Base-by-base conservation (phyloP, 2,888 invertebrate species). In the Cataglyphis albicans region DNA sequence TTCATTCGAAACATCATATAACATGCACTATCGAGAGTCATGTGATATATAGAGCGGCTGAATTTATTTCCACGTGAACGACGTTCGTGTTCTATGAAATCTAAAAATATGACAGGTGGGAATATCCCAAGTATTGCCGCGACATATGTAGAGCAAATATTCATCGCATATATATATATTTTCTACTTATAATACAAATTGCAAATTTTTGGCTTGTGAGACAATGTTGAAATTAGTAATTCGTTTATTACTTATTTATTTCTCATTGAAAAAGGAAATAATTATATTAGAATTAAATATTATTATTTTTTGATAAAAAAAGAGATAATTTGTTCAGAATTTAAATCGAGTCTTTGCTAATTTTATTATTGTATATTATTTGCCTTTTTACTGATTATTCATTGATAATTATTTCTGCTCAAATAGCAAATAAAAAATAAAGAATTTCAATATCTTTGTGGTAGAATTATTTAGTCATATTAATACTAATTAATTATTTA, bases 1-100 rank as follows among this genome's bases (percentile, higher is more conserved):
- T 80, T 80, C 72, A 59, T 59, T 78, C 70, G 78, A 59, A 72
- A 80, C 72, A 78, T 80, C 78, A 72, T 72, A 59, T 72, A 61
- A 80, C 72, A 25, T 72, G 70, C 44, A 29, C 57, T 70, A 78
- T 78, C 78, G 78, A 70, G 72, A 70, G 52, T 32, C 44, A 52
- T 41, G 41, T 80, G 35, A 80, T 80, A 80, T 59, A 70, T 59
- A 59, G 18, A 12, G 3, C 44, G 70, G 41, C 44, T 32, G 78
- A 80, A 72, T 80, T 80, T 72, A 80, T 72, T 61, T 80, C 44
- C 72, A 59, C 35, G 15, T 44, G 72, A 78, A n/a, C 59, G 44
- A n/a, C 44, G 72, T 80, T 52, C 78, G 61, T 44, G 44, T 72
- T 72, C 72, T 32, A 12, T 35, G 44, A 72, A 78, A 59, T 80